Percentiles rank a stretch among this genome's conserved stretches.
phyloP scores from a whole-genome alignment of 2,888 invertebrate species.

The Eutolmus rufibarbis region DNA sequence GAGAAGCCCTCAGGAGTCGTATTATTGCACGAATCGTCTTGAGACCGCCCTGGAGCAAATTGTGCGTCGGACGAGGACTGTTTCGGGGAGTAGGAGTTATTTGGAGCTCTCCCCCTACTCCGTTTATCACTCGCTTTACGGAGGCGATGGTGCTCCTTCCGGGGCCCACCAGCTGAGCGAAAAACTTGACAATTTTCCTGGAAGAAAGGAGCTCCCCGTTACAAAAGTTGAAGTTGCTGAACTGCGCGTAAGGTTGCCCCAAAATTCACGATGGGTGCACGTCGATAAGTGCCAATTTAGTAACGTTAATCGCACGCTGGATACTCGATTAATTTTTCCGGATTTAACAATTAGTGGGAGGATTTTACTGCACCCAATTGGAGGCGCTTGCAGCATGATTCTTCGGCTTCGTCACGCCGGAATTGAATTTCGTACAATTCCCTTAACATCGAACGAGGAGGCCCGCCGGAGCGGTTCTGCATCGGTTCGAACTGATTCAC shows the following conservation, averaged over 20 bases:
- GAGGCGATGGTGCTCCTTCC: slow-evolving; percentile 51
- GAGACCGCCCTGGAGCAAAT: slow-evolving; percentile 74
- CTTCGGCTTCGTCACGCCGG: slow-evolving; percentile 78
- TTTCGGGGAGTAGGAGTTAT: slow-evolving; percentile 54
- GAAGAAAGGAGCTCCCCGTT: slow-evolving; percentile 46
- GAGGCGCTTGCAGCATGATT: slow-evolving; percentile 79
- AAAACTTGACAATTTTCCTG: slow-evolving; percentile 33
- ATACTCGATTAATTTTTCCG: slow-evolving; percentile 78
- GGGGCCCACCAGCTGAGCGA: slow-evolving; percentile 11
- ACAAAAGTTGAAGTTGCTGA: slow-evolving; percentile 58
- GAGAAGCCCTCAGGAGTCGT: slow-evolving; percentile 56
- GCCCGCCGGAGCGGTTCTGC: slow-evolving; percentile 55
- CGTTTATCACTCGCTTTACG: slow-evolving; percentile 59
- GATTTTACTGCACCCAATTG: slow-evolving; percentile 68
- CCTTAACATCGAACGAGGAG: slow-evolving; percentile 55
- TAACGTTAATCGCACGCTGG: slow-evolving; percentile 75
- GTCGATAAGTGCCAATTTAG: slow-evolving; percentile 81
- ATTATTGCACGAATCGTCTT: slow-evolving; percentile 71
- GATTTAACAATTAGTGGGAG: slow-evolving; percentile 81
- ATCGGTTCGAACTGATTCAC: slow-evolving; percentile 75
- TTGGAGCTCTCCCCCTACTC: slow-evolving; percentile 56
- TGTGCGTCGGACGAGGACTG: slow-evolving; percentile 59
- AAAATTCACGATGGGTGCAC: slow-evolving; percentile 72
- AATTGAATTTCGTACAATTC: slow-evolving; percentile 78
- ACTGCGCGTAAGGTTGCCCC: slow-evolving; percentile 69